Conservation (phyloP, 1,140 invertebrate genomes). For the Drosophila pseudoananassae region DNA sequence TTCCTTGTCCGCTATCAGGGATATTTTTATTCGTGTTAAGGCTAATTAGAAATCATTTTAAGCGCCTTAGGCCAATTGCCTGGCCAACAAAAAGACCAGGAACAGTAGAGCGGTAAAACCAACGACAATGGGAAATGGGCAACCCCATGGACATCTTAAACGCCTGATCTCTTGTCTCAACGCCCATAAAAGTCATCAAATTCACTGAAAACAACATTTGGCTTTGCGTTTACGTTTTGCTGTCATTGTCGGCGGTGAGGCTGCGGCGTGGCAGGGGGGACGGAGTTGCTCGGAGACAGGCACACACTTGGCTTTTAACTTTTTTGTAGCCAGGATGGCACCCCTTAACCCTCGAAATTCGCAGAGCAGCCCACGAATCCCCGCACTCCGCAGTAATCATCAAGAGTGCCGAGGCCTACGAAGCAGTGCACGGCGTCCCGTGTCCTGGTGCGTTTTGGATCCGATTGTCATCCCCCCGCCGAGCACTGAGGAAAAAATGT, state of each 20-base stretch:
- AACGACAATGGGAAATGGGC: slow-evolving; percentile 30
- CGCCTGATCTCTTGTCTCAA: slow-evolving; percentile 79
- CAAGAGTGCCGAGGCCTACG: slow-evolving; percentile 68
- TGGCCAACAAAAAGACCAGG: slow-evolving; percentile 27
- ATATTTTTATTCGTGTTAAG: slow-evolving; percentile 16
- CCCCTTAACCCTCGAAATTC: slow-evolving; percentile 20
- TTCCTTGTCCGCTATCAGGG: not conserved
- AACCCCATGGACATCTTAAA: slow-evolving; percentile 81
- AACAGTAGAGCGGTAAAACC: slow-evolving; percentile 13
- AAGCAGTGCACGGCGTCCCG: slow-evolving; percentile 33
- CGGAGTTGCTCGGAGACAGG: not conserved
- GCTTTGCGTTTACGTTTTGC: slow-evolving; percentile 77
- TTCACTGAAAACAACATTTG: slow-evolving; percentile 83
- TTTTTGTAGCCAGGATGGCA: slow-evolving; percentile 50
- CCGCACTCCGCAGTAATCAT: slow-evolving; percentile 68
- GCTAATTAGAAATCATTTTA: slow-evolving; percentile 79
- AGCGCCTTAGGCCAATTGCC: slow-evolving; percentile 76
- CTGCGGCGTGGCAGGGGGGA: slow-evolving; percentile 1
- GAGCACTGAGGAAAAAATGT: slow-evolving; percentile 2
- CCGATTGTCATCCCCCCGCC: slow-evolving; percentile 8
- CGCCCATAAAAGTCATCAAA: slow-evolving; percentile 83
- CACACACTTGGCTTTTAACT: slow-evolving; percentile 73
- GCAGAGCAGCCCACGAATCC: slow-evolving; percentile 11
- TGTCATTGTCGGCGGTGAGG: slow-evolving; percentile 67
- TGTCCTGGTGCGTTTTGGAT: slow-evolving; percentile 60